A percentile compares a stretch with the other conserved stretches of the same genome.
These are phyloP conservation scores for Hypsopygia costalis DNA, from an alignment of 2,888 invertebrate genomes.

Conservation along the genomic window DNA sequence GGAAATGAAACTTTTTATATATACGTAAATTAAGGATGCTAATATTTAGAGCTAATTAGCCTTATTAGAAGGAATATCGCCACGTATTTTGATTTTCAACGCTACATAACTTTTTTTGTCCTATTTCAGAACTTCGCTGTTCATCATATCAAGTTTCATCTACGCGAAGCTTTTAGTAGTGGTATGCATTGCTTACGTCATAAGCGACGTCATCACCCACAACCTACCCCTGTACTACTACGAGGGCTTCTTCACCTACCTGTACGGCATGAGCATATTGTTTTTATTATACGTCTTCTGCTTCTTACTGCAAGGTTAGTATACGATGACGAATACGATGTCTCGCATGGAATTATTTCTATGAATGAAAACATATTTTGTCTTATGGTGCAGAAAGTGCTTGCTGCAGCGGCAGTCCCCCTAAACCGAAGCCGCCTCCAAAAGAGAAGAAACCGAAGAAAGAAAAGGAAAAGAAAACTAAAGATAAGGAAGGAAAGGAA, in stretches of 20 bases:
- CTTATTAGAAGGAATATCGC: no score
- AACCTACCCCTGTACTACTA: constrained; percentile 95
- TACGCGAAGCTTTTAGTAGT: constrained; percentile 97
- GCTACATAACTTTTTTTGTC: constrained; percentile 19
- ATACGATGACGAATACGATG: constrained; percentile 1
- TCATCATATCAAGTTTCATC: constrained; percentile 97
- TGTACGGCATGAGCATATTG: constrained; percentile 95
- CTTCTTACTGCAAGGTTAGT: constrained; percentile 91
- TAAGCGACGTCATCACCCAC: constrained; percentile 96
- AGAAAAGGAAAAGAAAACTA: constrained; percentile 82
- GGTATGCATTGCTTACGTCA: constrained; percentile 95
- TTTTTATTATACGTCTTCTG: constrained; percentile 97
- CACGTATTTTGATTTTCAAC: no score
- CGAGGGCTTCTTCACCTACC: constrained; percentile 97
- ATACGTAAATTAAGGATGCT: no score
- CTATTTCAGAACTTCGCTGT: constrained; percentile 92
- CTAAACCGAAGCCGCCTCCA: constrained; percentile 82
- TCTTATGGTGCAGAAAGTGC: constrained; percentile 83
- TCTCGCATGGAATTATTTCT: background rate
- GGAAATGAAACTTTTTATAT: no score
- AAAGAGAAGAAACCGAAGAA: constrained; percentile 87
- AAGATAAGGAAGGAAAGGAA: constrained; percentile 81
- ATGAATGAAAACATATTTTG: background rate
- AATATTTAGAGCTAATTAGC: no score
- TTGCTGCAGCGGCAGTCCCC: constrained; percentile 88